A percentile compares a stretch with the other conserved stretches of the same genome.
These are phyloP conservation scores for Cladorhizidae sp. DNA, from an alignment of 37 sponge, comb jelly and placozoan genomes.

Conservation along the genomic window DNA sequence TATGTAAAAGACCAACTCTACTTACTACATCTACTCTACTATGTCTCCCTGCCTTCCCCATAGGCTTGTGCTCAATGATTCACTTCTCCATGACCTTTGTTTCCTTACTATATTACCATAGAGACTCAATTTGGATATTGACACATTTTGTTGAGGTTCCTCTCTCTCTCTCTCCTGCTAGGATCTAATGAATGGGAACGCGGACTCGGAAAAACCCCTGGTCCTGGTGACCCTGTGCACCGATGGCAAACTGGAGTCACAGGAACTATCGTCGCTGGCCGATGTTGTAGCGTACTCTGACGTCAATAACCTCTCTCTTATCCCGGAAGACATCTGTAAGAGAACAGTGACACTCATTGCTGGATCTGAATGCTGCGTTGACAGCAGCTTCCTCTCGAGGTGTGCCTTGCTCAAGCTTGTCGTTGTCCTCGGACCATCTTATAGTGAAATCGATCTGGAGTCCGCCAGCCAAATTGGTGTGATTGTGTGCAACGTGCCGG, in stretches of 20 bases:
- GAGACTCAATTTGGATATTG: too few relatives aligned
- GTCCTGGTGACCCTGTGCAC: conserved; percentile 2
- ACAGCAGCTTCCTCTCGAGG: conserved; percentile 20
- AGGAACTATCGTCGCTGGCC: conserved; percentile 23
- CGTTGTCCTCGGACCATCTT: conserved; percentile 47
- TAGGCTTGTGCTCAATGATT: too few relatives aligned
- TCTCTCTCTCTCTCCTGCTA: not conserved
- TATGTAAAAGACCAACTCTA: too few relatives aligned
- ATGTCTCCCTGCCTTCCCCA: too few relatives aligned
- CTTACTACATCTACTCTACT: too few relatives aligned
- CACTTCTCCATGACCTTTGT: too few relatives aligned
- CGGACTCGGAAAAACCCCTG: not conserved
- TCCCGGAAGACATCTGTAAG: conserved; percentile 38
- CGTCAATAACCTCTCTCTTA: not conserved
- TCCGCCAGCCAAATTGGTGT: conserved; percentile 57
- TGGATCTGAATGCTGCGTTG: conserved; percentile 14
- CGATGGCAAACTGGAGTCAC: conserved; percentile 7
- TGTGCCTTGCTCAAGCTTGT: conserved; percentile 56
- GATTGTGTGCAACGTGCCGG: conserved; percentile 71
- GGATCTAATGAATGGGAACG: conserved; percentile 6
- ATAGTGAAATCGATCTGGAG: conserved; percentile 68
- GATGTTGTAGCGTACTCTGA: conserved; percentile 21
- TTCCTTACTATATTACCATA: too few relatives aligned
- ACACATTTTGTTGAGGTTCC: too few relatives aligned
- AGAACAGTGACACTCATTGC: conserved; percentile 24